A percentile compares a stretch with the other conserved stretches of the same genome.
phyloP scores from a whole-genome alignment of 2,797 vertebrate species.

The Typhlichthys eigenmanni region DNA sequence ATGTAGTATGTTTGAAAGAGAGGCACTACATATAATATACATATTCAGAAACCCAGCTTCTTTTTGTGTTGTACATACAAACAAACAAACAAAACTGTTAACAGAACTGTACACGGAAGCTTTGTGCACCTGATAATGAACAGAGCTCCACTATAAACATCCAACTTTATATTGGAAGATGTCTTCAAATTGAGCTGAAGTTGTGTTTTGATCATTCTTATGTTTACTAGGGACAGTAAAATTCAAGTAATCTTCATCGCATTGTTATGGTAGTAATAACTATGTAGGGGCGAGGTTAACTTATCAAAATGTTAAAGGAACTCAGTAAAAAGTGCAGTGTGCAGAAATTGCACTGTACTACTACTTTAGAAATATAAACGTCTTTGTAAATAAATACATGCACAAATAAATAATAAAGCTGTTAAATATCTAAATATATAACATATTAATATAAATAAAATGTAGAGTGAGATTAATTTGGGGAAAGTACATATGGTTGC shows the following conservation, averaged over 20 bases:
- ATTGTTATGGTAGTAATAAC: slow-evolving; percentile 31
- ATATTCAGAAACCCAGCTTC: slow-evolving; percentile 60
- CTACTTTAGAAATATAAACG: slow-evolving; percentile 80
- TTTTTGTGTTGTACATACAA: slow-evolving; percentile 27
- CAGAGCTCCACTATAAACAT: slow-evolving; percentile 16
- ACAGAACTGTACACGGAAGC: slow-evolving; percentile 23
- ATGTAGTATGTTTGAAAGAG: slow-evolving; percentile 66
- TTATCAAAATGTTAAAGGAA: slow-evolving; percentile 66
- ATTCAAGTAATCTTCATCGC: slow-evolving; percentile 65
- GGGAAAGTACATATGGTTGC: slow-evolving; percentile 41
- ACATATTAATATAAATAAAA: slow-evolving; percentile 72
- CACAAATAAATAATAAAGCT: slow-evolving; percentile 77
- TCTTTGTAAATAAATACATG: slow-evolving; percentile 82
- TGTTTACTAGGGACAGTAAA: slow-evolving; percentile 21
- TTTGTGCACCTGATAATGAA: slow-evolving; percentile 39
- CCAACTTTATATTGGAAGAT: slow-evolving; percentile 24
- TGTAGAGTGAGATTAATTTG: slow-evolving; percentile 49
- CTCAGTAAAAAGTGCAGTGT: slow-evolving; percentile 81
- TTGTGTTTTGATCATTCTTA: slow-evolving; percentile 35
- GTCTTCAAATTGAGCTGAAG: slow-evolving; percentile 22
- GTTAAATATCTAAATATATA: slow-evolving; percentile 78
- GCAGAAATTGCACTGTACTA: slow-evolving; percentile 81
- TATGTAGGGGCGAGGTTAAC: slow-evolving; percentile 35
- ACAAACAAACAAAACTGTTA: slow-evolving; percentile 14
- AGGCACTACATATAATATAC: slow-evolving; percentile 75